Evolutionary conservation across 1,140 invertebrate genomes (phyloP), one percentile per base, ranked within the genome.

Genomic region (Palaemon carinicauda): DNA sequence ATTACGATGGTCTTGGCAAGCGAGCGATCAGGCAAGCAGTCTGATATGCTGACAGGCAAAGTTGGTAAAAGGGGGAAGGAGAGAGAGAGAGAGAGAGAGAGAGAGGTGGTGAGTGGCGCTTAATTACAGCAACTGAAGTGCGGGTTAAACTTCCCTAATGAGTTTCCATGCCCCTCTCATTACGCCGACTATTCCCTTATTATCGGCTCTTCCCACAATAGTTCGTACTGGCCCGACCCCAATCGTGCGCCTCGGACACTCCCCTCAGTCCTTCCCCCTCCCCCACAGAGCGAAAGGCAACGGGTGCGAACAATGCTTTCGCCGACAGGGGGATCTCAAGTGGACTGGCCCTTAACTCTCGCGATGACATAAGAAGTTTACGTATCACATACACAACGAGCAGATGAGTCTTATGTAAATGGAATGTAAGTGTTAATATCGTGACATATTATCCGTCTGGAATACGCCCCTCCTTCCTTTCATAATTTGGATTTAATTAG

Each of bases 91-190:
- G 31, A 56, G 54, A 41, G 29, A 3, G 53, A 24, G 75, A 53
- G 51, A 56, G 54, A n/a, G 75, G 73, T 19, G 56, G 74, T 73
- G 54, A 78, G 74, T 60, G 82, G 54, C 77, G 82, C 82, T 84
- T 84, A 84, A 84, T 84, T 84, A 84, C 82, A 84, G 50, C 74
- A 79, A 84, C 74, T 84, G 82, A 84, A 84, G 82, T 84, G 82
- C 82, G 82, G 82, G 82, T 84, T 84, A 84, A 84, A 84, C 82
- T 84, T 84, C 82, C 73, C 82, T 84, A 84, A 84, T 84, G 82
- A 84, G 82, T 84, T 84, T 69, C 82, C 82, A 84, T 84, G 82
- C 82, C 83, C 83, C 60, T 80, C 77, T 80, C 83, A 86, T 80
- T 86, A 79, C 83, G 77, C 65, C 56, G 19, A 33, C 83, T 65